Base-by-base conservation (phyloP, 64 coral and sea anemone genomes). In the Stylophora pistillata region DNA sequence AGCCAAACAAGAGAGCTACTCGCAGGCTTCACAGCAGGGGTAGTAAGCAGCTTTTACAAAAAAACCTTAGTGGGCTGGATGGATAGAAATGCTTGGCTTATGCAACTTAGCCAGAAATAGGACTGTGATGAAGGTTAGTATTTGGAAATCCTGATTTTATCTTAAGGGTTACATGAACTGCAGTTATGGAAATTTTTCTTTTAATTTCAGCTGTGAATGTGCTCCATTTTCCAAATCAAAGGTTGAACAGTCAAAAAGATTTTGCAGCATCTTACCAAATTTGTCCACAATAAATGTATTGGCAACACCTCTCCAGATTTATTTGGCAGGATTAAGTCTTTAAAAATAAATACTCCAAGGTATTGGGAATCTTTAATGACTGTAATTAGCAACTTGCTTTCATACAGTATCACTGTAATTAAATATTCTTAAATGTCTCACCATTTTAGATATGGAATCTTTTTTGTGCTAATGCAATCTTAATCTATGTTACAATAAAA, bases 351-450 rank as follows among this genome's bases (percentile, higher is more conserved):
- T 84, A 84, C 62, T 84, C 34, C 30, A 23, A 70, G 69, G 58
- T 84, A 63, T 84, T 62, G 65, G 62, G 52, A 69, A 33, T 84
- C 20, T 63, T 84, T 69, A 79, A 79, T 79, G 27, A 79, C 77
- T 59, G 56, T 47, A 76, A 16, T 76, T 56, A 59, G 58, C 37
- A 20, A 34, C 57, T 34, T 28, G 21, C 80, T 70, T 62, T 64
- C 80, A 70, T 84, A 70, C 80, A 84, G 80, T 65, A 84, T 15
- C 62, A 69, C 23, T 84, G 80, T 34, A 84, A 84, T 84, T 84
- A 84, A 84, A 84, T 84, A 84, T 84, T 84, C 58, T 84, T 62
- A 84, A 70, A 84, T 84, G 80, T 37, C 31, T 84, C 64, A 68
- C 64, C 64, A 47, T 84, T 64, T 33, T 69, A 14, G 53, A 84